A percentile compares a stretch with the other conserved stretches of the same genome.
Conservation (phyloP, 2,888 invertebrate species). For the Plemyria rubiginata region DNA sequence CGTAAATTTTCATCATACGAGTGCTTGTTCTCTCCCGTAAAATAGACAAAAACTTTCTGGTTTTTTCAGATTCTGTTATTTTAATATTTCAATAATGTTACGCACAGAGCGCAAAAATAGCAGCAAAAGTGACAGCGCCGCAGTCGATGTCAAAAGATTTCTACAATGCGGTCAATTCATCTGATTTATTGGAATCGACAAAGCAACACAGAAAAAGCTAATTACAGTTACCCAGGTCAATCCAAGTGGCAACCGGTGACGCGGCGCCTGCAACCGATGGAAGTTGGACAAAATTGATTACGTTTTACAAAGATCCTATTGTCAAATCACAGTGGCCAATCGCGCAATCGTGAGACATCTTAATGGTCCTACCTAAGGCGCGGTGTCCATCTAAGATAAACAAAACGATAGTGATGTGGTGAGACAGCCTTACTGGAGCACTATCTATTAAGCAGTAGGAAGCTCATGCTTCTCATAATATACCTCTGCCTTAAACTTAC, state of each 20-base stretch:
- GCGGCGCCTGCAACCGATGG: constrained; percentile 47
- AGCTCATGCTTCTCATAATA: background rate
- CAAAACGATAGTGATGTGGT: background rate
- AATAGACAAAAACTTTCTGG: no score
- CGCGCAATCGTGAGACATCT: constrained; percentile 51
- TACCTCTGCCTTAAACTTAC: background rate
- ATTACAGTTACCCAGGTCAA: constrained; percentile 34
- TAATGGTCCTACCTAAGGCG: constrained; percentile 53
- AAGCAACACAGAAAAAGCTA: constrained; percentile 30
- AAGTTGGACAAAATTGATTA: constrained; percentile 58
- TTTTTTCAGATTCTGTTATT: no score
- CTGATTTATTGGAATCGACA: constrained; percentile 12
- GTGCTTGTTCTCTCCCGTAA: no score
- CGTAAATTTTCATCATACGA: no score
- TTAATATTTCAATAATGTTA: background rate
- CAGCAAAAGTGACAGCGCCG: no score
- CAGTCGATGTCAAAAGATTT: background rate
- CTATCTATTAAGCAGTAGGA: background rate
- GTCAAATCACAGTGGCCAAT: constrained; percentile 54
- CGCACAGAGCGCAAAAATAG: no score
- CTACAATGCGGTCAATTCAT: background rate
- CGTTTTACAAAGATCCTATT: constrained; percentile 57
- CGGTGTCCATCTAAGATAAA: background rate
- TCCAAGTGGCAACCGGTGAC: constrained; percentile 42
- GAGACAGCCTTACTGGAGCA: background rate